Evolutionary conservation across 2,797 vertebrate genomes (phyloP), one percentile per base, ranked within the genome.

Genomic region (Pygocentrus nattereri): DNA sequence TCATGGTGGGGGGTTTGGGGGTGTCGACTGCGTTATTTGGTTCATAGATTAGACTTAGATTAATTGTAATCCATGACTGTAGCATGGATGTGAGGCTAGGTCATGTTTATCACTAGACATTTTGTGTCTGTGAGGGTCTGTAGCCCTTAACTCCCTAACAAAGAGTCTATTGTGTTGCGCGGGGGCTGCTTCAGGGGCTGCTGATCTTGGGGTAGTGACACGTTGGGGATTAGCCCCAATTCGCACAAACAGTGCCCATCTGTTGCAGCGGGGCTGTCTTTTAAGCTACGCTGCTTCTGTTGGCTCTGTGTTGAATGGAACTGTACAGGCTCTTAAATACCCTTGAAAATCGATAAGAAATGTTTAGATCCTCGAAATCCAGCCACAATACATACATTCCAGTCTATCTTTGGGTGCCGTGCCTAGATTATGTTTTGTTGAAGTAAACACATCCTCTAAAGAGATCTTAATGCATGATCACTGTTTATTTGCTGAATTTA

Each of bases 81-180:
- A 5, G n/a, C n/a, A 0, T 38, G 19, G 56, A 49, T 58, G 25
- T 58, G 23, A 47, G 67, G 13, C 15, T 27, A 6, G 21, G 21
- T 21, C 31, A 0, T 59, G 31, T 27, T 68, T 44, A 47, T 74
- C 7, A 23, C 49, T 25, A 56, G 11, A 18, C 50, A 16, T 30
- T 21, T 11, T 16, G 49, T 52, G 25, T 47, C 44, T 64, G n/a
- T 41, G 25, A 58, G 59, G 34, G 4, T 30, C 18, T 23, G 31
- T 74, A 58, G 52, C 16, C 44, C 15, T 74, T 30, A 34, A 59
- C 41, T 76, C 64, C 4, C 4, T 30, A 81, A 92, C 86, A 90
- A 89, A 91, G 83, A 86, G 74, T 50, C 83, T 83, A 90, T 90
- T 93, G 82, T 68, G 80, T 49, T 44, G 62, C 68, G 71, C n/a